Evolutionary conservation across 37 sponge, comb jelly and placozoan genomes (phyloP).

Genomic region (Geodia barretti): DNA sequence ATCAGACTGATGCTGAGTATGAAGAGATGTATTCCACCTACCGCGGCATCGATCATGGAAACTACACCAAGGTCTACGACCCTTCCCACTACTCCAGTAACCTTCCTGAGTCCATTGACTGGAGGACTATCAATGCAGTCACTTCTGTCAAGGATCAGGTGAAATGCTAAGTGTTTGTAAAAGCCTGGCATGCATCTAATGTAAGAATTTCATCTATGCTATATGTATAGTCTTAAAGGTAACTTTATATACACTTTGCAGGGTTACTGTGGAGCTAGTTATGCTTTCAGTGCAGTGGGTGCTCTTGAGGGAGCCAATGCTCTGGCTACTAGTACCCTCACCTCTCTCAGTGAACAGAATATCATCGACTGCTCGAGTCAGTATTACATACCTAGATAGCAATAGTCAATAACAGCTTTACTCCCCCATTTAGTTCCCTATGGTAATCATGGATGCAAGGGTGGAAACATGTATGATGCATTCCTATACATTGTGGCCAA

Average conservation of each 20-base stretch:
- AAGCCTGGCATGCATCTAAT: neutral
- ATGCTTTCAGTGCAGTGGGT: conserved; percentile 89
- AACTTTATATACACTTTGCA: conserved; percentile 5
- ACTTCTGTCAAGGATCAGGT: conserved; percentile 69
- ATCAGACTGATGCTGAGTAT: conserved; percentile 35
- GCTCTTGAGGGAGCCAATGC: conserved; percentile 78
- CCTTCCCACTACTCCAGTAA: neutral
- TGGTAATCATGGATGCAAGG: conserved; percentile 81
- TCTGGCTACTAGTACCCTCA: conserved; percentile 46
- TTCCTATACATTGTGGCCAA: conserved; percentile 75
- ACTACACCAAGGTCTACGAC: conserved; percentile 31
- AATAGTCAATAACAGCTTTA: too few species aligned
- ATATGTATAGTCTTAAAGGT: too few species aligned
- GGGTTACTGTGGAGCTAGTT: conserved; percentile 89
- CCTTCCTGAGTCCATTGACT: conserved; percentile 65
- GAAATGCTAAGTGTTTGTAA: too few species aligned
- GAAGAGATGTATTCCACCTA: conserved; percentile 19
- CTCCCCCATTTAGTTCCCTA: too few species aligned
- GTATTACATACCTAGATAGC: too few species aligned
- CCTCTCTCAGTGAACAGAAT: conserved; percentile 63
- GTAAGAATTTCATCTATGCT: neutral
- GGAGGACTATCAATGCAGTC: conserved; percentile 83
- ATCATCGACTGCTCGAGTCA: conserved; percentile 68
- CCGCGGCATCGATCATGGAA: neutral
- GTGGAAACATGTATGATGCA: conserved; percentile 75